These are phyloP conservation scores for Sebastolobus altivelis DNA, from an alignment of 2,797 vertebrate species.

Conservation along the genomic window DNA sequence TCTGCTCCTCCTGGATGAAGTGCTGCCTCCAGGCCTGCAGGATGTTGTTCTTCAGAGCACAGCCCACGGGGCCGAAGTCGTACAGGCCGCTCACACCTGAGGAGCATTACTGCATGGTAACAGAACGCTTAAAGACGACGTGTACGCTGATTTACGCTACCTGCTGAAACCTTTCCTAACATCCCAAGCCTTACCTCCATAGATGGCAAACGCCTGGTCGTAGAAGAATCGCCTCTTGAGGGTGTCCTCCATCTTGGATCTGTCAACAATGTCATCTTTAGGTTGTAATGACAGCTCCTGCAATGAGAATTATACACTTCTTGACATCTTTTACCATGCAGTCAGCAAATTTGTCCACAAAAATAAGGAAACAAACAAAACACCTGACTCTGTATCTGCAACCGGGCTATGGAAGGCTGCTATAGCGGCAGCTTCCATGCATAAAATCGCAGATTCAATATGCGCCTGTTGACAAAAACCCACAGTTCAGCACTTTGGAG, in stretches of 20 bases:
- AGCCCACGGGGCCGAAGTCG: slow-evolving; percentile 97
- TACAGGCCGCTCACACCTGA: slow-evolving; percentile 97
- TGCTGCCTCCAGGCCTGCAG: slow-evolving; percentile 97
- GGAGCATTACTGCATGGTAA: slow-evolving; percentile 58
- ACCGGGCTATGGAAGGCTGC: slow-evolving; percentile 84
- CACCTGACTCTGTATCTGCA: slow-evolving; percentile 73
- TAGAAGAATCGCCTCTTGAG: slow-evolving; percentile 98
- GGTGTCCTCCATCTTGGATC: slow-evolving; percentile 98
- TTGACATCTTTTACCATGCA: not conserved
- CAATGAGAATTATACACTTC: slow-evolving; percentile 15
- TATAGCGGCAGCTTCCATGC: slow-evolving; percentile 76
- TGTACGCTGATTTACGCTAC: too few relatives aligned
- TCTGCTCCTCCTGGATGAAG: slow-evolving; percentile 99
- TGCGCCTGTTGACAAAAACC: slow-evolving; percentile 78
- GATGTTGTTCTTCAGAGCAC: slow-evolving; percentile 98
- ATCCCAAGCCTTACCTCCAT: slow-evolving; percentile 89
- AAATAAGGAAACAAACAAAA: not conserved
- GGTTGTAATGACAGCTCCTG: slow-evolving; percentile 96
- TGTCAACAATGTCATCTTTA: slow-evolving; percentile 96
- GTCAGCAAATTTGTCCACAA: not conserved
- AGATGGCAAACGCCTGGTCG: slow-evolving; percentile 98
- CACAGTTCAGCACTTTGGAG: slow-evolving; percentile 74
- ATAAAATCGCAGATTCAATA: slow-evolving; percentile 80
- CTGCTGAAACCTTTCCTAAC: accelerated
- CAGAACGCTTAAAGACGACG: not conserved